Percentiles rank a stretch among this genome's conserved stretches.
These are phyloP conservation scores for Varecia variegata DNA, from an alignment of 2,797 vertebrate genomes.

Conservation along the genomic window DNA sequence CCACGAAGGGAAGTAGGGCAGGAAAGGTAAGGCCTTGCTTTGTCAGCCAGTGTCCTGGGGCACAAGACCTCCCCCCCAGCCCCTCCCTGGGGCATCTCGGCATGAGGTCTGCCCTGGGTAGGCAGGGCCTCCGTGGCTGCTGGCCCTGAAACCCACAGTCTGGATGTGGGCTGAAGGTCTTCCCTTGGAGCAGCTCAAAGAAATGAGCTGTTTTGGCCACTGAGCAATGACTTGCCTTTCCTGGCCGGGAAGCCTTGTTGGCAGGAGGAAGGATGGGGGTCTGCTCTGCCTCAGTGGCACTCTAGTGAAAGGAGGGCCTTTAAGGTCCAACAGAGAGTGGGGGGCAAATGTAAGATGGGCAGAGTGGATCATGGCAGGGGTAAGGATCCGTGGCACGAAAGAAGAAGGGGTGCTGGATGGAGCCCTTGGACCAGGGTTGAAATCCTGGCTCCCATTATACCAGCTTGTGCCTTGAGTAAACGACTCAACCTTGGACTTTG, in stretches of 20 bases:
- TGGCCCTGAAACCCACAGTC: not conserved
- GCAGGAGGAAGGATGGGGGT: not conserved
- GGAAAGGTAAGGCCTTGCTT: not conserved
- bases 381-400: not conserved
- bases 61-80: not conserved
- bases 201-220: not conserved
- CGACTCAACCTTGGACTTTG: not conserved
- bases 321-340: not conserved
- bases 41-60: not conserved
- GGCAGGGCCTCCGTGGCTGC: not conserved
- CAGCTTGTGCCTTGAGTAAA: not conserved
- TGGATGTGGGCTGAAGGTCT: not conserved
- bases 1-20: not conserved
- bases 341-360: not conserved
- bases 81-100: not conserved
- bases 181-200: slow-evolving; percentile 1
- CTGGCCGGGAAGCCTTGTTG: not conserved
- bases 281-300: not conserved
- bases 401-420: not conserved
- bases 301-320: not conserved
- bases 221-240: not conserved
- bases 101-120: not conserved
- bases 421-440: not conserved
- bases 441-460: not conserved
- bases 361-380: not conserved